Evolutionary conservation across 2,888 invertebrate genomes (phyloP).

Genomic region (Pristionchus japonicus): DNA sequence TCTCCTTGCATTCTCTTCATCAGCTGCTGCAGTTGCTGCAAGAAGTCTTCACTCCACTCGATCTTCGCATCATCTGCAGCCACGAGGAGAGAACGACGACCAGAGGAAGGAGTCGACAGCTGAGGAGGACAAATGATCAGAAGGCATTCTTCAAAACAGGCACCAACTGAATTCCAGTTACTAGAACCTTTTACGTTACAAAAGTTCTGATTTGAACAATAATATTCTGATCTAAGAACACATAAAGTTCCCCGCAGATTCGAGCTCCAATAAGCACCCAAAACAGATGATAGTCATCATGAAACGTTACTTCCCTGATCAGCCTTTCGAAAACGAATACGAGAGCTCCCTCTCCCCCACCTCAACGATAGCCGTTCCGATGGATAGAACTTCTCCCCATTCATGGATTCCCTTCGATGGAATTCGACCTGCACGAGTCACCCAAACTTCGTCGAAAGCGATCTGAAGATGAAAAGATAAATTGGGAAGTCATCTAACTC

Average conservation of each 20-base stretch:
- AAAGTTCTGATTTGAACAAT: neutral
- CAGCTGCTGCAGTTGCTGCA: conserved; percentile 53
- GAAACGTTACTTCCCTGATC: too few relatives aligned
- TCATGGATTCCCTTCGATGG: conserved; percentile 28
- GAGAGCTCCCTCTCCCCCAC: too few relatives aligned
- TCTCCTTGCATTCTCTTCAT: neutral
- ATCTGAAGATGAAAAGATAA: too few relatives aligned
- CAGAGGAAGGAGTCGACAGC: neutral
- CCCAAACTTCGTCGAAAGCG: conserved; percentile 37
- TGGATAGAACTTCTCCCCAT: conserved; percentile 43
- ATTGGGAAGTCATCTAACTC: too few relatives aligned
- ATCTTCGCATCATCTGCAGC: conserved; percentile 69
- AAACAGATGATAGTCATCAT: neutral
- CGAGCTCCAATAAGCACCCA: neutral
- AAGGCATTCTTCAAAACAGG: neutral
- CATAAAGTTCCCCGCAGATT: too few relatives aligned
- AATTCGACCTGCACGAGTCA: neutral
- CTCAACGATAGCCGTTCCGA: conserved; percentile 46
- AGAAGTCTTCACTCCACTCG: conserved; percentile 68
- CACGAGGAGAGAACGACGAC: conserved; percentile 49
- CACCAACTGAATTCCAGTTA: neutral
- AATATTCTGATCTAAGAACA: too few relatives aligned
- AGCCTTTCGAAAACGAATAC: too few relatives aligned
- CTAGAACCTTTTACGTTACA: too few relatives aligned
- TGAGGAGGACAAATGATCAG: too few relatives aligned